Evolutionary conservation across 2,113 vertebrate species (phyloP).

Genomic region (Sinocyclocheilus rhinocerous): DNA sequence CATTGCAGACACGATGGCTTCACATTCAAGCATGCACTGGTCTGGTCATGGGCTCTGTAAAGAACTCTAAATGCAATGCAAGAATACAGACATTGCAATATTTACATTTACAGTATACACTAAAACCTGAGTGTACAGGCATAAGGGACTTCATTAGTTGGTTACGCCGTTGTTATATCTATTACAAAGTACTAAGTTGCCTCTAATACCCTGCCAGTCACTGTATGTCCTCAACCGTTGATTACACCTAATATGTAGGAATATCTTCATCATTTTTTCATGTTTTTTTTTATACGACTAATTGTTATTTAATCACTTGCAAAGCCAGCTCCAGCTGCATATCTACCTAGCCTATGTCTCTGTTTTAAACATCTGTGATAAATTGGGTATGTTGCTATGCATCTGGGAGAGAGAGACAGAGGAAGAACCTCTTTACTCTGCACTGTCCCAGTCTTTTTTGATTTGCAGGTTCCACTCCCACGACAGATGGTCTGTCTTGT

Average conservation of each 20-base stretch:
- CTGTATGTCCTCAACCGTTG: conserved; percentile 44
- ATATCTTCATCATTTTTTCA: conserved; percentile 43
- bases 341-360: conserved; percentile 51
- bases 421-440: conserved; percentile 58
- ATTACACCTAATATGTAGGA: conserved; percentile 42
- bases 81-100: conserved; percentile 47
- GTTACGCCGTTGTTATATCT: conserved; percentile 7
- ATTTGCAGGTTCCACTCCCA: conserved; percentile 93
- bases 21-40: conserved; percentile 53
- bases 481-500: conserved; percentile 82
- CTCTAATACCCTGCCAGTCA: conserved; percentile 45
- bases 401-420: conserved; percentile 37
- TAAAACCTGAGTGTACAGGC: conserved; percentile 55
- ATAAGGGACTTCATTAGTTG: conserved; percentile 47
- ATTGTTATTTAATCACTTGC: conserved; percentile 14
- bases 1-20: conserved; percentile 41
- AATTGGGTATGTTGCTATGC: conserved; percentile 38
- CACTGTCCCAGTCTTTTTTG: conserved; percentile 85
- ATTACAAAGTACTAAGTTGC: conserved; percentile 39
- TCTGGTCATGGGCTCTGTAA: conserved; percentile 33
- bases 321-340: conserved; percentile 32
- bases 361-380: conserved; percentile 51
- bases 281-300: conserved; percentile 24
- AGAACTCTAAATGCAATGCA: conserved; percentile 36
- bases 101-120: conserved; percentile 51